phyloP scores from a whole-genome alignment of 2,797 vertebrate species.

The Heterohyrax brucei region DNA sequence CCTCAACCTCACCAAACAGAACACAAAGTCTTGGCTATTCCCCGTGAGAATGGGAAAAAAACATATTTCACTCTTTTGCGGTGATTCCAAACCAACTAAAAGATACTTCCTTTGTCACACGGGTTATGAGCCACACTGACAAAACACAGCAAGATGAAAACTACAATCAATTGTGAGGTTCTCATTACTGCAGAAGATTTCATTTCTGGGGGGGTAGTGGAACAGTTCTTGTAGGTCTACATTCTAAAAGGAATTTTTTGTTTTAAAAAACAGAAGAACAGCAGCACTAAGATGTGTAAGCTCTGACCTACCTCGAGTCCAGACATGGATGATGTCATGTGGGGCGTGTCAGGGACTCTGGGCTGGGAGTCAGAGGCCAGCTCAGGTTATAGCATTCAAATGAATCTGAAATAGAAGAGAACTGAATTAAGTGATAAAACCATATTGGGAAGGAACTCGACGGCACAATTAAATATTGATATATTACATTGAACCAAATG shows the following conservation, averaged over 20 bases:
- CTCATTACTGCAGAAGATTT: conserved; percentile 41
- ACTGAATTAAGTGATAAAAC: not conserved
- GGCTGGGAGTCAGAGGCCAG: not conserved
- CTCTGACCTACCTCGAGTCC: conserved; percentile 5
- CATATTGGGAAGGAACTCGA: not conserved
- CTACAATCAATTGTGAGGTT: not conserved
- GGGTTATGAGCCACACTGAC: not conserved
- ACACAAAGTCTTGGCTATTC: not conserved
- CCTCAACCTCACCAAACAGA: conserved; percentile 9
- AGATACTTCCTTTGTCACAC: conserved; percentile 51
- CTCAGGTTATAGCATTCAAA: not conserved
- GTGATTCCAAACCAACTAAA: conserved; percentile 33
- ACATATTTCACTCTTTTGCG: not conserved
- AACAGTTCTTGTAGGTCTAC: not conserved
- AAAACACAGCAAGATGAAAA: conserved; percentile 37
- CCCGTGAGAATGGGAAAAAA: not conserved
- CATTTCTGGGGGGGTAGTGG: not conserved
- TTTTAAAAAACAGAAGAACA: conserved; percentile 31
- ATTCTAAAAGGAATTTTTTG: conserved; percentile 18
- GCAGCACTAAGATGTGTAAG: not conserved
- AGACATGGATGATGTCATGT: not conserved
- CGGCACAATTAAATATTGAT: not conserved
- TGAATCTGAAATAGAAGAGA: not conserved
- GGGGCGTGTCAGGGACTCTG: not conserved
- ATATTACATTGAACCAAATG: conserved; percentile 43